Conservation (phyloP, 2,888 invertebrate species). For the Cotesia congregata region DNA sequence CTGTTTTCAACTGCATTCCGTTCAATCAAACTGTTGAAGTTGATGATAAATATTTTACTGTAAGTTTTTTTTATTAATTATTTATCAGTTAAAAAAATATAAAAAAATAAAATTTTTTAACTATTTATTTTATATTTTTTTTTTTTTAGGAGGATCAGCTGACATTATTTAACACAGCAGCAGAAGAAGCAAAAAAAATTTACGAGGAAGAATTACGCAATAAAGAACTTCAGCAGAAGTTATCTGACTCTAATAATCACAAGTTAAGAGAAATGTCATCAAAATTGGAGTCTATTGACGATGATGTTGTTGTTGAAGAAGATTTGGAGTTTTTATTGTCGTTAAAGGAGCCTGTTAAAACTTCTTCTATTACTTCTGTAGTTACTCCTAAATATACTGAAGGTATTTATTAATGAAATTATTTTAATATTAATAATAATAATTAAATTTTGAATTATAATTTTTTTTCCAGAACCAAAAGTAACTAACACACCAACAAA, state of each 20-base stretch:
- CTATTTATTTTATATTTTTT: not conserved
- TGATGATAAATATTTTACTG: conserved; percentile 66
- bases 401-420: conserved; percentile 35
- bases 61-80: conserved; percentile 48
- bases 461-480: conserved; percentile 47
- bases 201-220: conserved; percentile 37
- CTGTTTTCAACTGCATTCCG: conserved; percentile 70
- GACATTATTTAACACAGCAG: conserved; percentile 51
- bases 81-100: too few species aligned
- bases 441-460: not conserved
- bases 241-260: conserved; percentile 34
- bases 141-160: conserved; percentile 57
- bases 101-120: too few species aligned
- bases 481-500: conserved; percentile 49
- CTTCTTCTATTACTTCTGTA: conserved; percentile 26
- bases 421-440: conserved; percentile 12
- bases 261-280: not conserved
- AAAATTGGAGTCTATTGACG: conserved; percentile 7
- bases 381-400: conserved; percentile 33
- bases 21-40: conserved; percentile 70
- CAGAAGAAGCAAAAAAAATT: conserved; percentile 48
- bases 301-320: conserved; percentile 48
- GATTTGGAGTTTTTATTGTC: conserved; percentile 63
- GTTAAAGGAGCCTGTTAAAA: conserved; percentile 55
- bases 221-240: conserved; percentile 35